phyloP scores from a whole-genome alignment of 2,797 vertebrate genomes.

The Pseudocheirus occidentalis region DNA sequence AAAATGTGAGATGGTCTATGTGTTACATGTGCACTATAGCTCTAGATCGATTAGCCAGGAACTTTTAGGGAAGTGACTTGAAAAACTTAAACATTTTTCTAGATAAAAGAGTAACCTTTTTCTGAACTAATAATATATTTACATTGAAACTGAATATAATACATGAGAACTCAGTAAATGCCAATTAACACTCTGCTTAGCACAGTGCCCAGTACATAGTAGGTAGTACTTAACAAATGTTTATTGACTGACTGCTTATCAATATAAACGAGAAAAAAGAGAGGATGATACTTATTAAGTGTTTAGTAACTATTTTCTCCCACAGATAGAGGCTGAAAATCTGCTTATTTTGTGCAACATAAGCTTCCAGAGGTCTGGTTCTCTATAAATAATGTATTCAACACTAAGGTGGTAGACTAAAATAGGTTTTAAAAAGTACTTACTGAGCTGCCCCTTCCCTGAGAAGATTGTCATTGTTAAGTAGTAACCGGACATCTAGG shows the following conservation, averaged over 20 bases:
- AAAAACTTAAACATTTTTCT: not conserved
- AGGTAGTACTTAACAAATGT: not conserved
- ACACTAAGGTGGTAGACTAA: conserved; percentile 14
- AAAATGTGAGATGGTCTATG: not conserved
- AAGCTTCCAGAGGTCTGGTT: conserved; percentile 31
- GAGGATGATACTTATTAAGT: not conserved
- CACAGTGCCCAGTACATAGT: not conserved
- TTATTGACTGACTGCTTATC: not conserved
- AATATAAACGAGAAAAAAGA: not conserved
- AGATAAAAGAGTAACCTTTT: not conserved
- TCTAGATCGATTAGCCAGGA: not conserved
- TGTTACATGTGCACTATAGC: not conserved
- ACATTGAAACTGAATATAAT: not conserved
- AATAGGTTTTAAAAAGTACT: conserved; percentile 79
- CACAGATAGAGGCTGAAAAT: conserved; percentile 25
- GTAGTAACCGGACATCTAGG: conserved; percentile 94
- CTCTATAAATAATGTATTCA: conserved; percentile 13
- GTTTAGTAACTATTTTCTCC: not conserved
- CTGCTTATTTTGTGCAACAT: conserved; percentile 39
- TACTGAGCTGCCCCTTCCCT: conserved; percentile 94
- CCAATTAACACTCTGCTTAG: not conserved
- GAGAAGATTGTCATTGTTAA: conserved; percentile 96
- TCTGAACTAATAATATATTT: not conserved
- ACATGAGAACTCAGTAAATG: not conserved
- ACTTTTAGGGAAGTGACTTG: not conserved